Evolutionary conservation across 1,140 invertebrate species (phyloP), one percentile per base, ranked within the genome.

Genomic region (Listronotus bonariensis): DNA sequence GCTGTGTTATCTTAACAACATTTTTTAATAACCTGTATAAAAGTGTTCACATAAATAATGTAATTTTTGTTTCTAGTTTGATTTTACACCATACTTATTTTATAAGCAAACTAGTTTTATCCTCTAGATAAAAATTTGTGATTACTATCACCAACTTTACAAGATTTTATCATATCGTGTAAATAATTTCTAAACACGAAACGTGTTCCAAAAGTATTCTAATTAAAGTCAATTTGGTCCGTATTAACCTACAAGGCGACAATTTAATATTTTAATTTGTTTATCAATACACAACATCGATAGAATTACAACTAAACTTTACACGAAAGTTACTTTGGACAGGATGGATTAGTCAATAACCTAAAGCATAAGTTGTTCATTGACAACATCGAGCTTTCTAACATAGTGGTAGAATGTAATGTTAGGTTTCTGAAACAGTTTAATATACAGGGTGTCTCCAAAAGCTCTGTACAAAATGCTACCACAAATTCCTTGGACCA

Each of bases 201-300:
- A 26, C 36, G 43, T 48, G 43, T 58, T 58, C 12, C 26, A 18
- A 58, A 48, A 42, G 55, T 42, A 36, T 58, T 48, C 55, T 58
- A 58, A 58, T 58, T 58, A 58, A 58, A 42, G 42, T 48, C 55
- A 42, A n/a, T 58, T 58, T 58, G 34, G 42, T 38, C 55, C 32
- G 26, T 31, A 46, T 58, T 58, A 58, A 58, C 42, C 41, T 58
- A 58, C 55, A 46, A 58, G 42, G 42, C 55, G 55, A 58, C 55
- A 58, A 58, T 58, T 58, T 58, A 58, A 58, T 58, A 58, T 46
- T 58, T 58, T 58, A 58, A 58, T 58, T 58, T 58, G 55, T 58
- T 58, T 58, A 58, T 58, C 55, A 48, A 34, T 26, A 40, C 43
- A 48, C 55, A 46, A 48, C 41, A 58, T 58, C 55, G 43, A 58